Evolutionary conservation across 2,113 vertebrate species (phyloP).

Genomic region (Scolopax mira): DNA sequence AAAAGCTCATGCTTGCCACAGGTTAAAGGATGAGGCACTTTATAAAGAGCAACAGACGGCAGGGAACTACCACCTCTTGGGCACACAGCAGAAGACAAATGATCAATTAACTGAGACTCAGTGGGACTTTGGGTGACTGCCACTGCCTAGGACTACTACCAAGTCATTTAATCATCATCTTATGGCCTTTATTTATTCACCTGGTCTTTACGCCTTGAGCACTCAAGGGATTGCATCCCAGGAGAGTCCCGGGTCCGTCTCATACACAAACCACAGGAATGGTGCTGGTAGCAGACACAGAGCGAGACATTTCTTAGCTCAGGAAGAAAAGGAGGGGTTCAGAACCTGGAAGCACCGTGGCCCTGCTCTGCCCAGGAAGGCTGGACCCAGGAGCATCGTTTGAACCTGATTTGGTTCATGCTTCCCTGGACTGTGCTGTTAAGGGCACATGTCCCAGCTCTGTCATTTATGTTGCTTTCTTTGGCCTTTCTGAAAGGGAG

Average conservation of each 20-base stretch:
- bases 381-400: accelerated
- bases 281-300: neutral
- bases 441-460: neutral
- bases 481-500: neutral
- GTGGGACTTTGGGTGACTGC: neutral
- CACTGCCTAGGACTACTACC: neutral
- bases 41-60: neutral
- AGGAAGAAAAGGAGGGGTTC: neutral
- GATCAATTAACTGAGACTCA: neutral
- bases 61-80: neutral
- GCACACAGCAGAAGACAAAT: neutral
- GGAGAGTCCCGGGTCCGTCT: neutral
- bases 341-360: neutral
- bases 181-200: neutral
- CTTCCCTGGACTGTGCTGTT: neutral
- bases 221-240: neutral
- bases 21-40: neutral
- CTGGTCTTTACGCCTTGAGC: neutral
- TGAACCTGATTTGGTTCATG: neutral
- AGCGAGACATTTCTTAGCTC: neutral
- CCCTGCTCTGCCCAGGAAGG: neutral
- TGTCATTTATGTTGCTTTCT: neutral
- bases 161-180: neutral
- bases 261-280: accelerated
- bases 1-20: accelerated